A percentile compares a stretch with the other conserved stretches of the same genome.
Evolutionary conservation across 2,797 vertebrate species (phyloP).

Genomic region (Pipistrellus kuhlii): DNA sequence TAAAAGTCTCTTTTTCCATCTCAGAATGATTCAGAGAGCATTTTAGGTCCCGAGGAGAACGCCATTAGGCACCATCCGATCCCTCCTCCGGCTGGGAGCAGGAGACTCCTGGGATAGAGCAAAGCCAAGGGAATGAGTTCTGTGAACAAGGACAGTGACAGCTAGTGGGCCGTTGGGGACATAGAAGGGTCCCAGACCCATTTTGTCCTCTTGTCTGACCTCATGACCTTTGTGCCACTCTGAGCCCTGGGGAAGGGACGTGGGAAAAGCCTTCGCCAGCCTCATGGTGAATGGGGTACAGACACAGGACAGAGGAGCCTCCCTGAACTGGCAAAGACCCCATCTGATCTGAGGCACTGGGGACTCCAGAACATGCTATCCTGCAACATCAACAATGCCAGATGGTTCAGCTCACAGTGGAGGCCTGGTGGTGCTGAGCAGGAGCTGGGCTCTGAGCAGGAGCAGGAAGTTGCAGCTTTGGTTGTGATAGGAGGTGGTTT

Average conservation of each 20-base stretch:
- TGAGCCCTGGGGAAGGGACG: not conserved
- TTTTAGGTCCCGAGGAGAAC: not conserved
- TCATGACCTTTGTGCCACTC: not conserved
- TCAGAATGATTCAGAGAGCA: conserved; percentile 8
- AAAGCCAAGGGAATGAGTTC: conserved; percentile 8
- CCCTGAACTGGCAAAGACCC: not conserved
- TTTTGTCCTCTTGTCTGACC: not conserved
- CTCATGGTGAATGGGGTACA: not conserved
- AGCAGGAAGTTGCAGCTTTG: not conserved
- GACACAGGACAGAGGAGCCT: too few species aligned
- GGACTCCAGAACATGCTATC: not conserved
- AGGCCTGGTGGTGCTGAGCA: accelerated
- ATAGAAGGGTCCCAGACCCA: not conserved
- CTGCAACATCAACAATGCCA: not conserved
- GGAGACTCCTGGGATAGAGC: not conserved
- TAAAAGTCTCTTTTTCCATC: not conserved
- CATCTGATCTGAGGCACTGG: not conserved
- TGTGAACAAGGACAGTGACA: not conserved
- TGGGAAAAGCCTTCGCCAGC: not conserved
- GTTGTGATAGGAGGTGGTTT: not conserved
- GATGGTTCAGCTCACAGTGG: not conserved
- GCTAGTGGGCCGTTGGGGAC: not conserved
- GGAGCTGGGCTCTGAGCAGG: accelerated
- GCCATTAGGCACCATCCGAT: not conserved
- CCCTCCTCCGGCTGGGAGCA: not conserved